Percentiles rank a stretch among this genome's conserved stretches.
Conservation (phyloP, 2,797 vertebrate species). For the Carduelis carduelis region DNA sequence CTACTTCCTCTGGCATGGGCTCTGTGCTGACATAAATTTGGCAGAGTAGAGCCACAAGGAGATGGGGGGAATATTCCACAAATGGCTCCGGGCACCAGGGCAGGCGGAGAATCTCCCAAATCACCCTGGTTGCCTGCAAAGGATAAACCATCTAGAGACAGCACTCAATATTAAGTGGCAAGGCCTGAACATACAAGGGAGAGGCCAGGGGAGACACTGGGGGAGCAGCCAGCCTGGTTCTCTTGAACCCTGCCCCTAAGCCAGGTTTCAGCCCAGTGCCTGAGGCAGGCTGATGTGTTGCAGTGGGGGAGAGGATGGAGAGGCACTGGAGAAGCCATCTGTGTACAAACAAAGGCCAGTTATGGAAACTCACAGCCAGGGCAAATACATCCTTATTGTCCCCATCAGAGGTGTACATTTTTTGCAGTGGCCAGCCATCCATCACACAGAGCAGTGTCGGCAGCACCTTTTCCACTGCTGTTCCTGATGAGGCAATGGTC, state of each 20-base stretch:
- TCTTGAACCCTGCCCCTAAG: not conserved
- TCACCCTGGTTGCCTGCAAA: not conserved
- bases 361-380: not conserved
- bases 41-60: not conserved
- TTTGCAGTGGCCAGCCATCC: not conserved
- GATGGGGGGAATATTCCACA: not conserved
- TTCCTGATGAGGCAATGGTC: not conserved
- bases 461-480: not conserved
- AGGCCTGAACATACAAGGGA: rapidly evolving
- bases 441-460: not conserved
- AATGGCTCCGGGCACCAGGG: not conserved
- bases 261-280: not conserved
- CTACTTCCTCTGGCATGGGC: not conserved
- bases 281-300: not conserved
- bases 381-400: not conserved
- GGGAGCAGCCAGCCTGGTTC: rapidly evolving
- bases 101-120: not conserved
- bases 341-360: not conserved
- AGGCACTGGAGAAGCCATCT: not conserved
- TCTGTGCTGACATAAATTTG: not conserved
- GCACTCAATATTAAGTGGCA: rapidly evolving
- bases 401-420: not conserved
- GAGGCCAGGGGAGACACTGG: not conserved
- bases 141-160: not conserved
- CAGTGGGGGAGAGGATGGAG: not conserved